phyloP scores from a whole-genome alignment of 2,113 vertebrate species.

The Myotis davidii region DNA sequence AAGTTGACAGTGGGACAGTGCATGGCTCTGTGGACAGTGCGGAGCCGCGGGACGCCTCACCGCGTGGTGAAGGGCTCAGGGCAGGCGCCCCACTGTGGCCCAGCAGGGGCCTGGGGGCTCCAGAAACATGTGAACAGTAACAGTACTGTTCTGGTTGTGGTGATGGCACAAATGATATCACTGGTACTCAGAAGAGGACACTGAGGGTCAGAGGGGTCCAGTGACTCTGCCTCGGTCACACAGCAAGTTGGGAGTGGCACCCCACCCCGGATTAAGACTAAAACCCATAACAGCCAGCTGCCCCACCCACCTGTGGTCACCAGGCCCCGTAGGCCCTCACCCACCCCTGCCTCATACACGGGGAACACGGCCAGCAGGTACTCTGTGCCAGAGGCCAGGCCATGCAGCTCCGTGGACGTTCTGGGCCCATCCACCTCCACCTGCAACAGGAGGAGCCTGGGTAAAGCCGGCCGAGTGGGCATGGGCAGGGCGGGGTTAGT shows the following conservation, averaged over 20 bases:
- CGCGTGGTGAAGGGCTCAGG: accelerated
- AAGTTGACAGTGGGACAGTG: not conserved
- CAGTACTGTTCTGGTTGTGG: accelerated
- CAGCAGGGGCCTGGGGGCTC: accelerated
- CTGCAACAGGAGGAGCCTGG: slow-evolving; percentile 78
- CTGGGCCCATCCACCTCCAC: slow-evolving; percentile 87
- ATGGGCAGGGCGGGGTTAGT: not conserved
- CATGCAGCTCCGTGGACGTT: slow-evolving; percentile 85
- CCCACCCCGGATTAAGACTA: not conserved
- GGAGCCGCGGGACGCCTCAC: not conserved
- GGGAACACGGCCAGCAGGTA: slow-evolving; percentile 93
- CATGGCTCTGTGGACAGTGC: too few species aligned
- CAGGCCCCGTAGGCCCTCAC: slow-evolving; percentile 89
- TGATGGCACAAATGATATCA: accelerated
- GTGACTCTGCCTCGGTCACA: not conserved
- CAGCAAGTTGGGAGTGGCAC: too few species aligned
- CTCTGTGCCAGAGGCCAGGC: slow-evolving; percentile 90
- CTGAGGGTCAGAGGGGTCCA: not conserved
- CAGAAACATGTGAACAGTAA: too few species aligned
- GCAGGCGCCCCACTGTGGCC: not conserved
- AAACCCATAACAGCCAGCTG: not conserved
- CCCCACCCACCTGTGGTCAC: slow-evolving; percentile 90
- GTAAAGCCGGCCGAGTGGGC: accelerated
- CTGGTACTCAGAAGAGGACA: not conserved
- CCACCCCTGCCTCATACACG: slow-evolving; percentile 83